Percentiles rank a stretch among this genome's conserved stretches.
Evolutionary conservation across 2,888 invertebrate species (phyloP).

Genomic region (Monopis laevigella): DNA sequence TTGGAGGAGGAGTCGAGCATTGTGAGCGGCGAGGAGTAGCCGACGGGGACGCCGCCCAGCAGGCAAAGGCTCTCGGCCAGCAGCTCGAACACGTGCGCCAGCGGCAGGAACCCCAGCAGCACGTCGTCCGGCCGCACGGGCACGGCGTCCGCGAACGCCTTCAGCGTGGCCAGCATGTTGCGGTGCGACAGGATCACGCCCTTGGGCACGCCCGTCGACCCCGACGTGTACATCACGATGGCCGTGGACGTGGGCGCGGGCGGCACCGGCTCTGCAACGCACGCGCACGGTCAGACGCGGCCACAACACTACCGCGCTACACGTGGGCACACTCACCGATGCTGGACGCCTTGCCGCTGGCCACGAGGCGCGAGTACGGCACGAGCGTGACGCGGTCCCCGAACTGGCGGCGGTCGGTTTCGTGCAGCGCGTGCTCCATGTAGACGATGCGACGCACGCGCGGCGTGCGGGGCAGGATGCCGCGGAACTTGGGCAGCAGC

Average conservation of each 20-base stretch:
- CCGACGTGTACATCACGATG: slow-evolving; percentile 99
- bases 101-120: slow-evolving; percentile 94
- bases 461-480: slow-evolving; percentile 77
- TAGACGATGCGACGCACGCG: slow-evolving; percentile 71
- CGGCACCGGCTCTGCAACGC: slow-evolving; percentile 62
- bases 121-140: slow-evolving; percentile 78
- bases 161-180: slow-evolving; percentile 83
- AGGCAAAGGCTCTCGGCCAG: slow-evolving; percentile 89
- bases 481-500: slow-evolving; percentile 89
- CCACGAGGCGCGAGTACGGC: slow-evolving; percentile 73
- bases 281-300: background rate
- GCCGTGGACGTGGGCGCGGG: slow-evolving; percentile 84
- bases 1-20: slow-evolving; percentile 93
- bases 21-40: slow-evolving; percentile 95
- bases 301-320: background rate
- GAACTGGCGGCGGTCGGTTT: slow-evolving; percentile 74
- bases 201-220: slow-evolving; percentile 95
- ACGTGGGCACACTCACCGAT: slow-evolving; percentile 31
- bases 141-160: slow-evolving; percentile 82
- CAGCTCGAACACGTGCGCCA: slow-evolving; percentile 97
- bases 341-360: slow-evolving; percentile 38
- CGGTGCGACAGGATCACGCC: slow-evolving; percentile 86
- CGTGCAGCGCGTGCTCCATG: slow-evolving; percentile 88
- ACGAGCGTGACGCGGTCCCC: slow-evolving; percentile 77
- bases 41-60: slow-evolving; percentile 88